Percentiles rank a stretch among this genome's conserved stretches.
Evolutionary conservation across 2,113 vertebrate genomes (phyloP).

Genomic region (Hypomesus transpacificus): DNA sequence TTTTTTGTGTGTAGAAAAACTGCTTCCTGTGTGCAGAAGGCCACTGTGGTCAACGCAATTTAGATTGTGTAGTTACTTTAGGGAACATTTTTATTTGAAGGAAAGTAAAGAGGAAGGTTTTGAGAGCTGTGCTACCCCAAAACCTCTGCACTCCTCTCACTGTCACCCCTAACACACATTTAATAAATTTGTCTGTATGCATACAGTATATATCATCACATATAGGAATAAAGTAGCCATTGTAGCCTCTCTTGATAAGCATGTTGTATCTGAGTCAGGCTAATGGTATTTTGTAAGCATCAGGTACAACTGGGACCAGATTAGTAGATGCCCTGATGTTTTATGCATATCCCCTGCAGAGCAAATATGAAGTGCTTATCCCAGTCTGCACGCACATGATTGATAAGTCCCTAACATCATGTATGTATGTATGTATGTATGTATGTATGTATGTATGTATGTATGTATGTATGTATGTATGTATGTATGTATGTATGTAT

Average conservation of each 20-base stretch:
- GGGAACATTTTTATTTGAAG: no score
- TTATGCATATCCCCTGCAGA: neutral
- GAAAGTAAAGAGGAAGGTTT: no score
- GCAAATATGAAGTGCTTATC: neutral
- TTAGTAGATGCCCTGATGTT: neutral
- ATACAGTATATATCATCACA: no score
- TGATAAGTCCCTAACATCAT: neutral
- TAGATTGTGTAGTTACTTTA: no score
- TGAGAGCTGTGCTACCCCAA: no score
- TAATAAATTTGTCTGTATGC: no score
- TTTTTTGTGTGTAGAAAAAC: neutral
- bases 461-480: neutral
- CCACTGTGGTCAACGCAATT: neutral
- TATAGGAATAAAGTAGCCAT: no score
- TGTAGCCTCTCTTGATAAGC: no score
- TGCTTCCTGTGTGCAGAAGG: slow-evolving; percentile 1
- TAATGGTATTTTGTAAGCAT: no score
- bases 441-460: slow-evolving; percentile 4
- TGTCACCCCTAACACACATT: no score
- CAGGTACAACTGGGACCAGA: neutral
- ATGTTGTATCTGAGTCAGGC: no score
- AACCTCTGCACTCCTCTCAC: no score
- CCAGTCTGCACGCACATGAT: neutral
- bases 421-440: neutral
- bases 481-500: slow-evolving; percentile 4